phyloP scores from a whole-genome alignment of 2,113 vertebrate species.

The Catharus fuscescens region DNA sequence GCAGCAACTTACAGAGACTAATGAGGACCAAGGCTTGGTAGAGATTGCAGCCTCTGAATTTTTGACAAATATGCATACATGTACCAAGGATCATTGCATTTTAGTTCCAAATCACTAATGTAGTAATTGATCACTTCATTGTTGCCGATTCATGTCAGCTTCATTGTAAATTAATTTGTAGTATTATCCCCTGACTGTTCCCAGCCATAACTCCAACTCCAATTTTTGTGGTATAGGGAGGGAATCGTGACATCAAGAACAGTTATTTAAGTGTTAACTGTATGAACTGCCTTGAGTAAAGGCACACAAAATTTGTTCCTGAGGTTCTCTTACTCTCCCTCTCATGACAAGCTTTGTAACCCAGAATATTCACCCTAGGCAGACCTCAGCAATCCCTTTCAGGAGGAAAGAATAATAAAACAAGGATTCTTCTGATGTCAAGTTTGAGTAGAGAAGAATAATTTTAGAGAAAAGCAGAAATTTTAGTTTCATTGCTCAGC shows the following conservation, averaged over 20 bases:
- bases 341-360: background rate
- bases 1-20: background rate
- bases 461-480: background rate
- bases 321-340: background rate
- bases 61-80: fast-evolving
- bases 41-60: background rate
- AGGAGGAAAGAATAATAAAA: background rate
- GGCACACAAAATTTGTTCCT: background rate
- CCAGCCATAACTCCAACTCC: background rate
- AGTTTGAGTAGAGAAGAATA: background rate
- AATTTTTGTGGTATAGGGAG: background rate
- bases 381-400: background rate
- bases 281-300: background rate
- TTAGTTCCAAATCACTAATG: background rate
- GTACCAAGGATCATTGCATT: fast-evolving
- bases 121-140: background rate
- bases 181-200: background rate
- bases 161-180: background rate
- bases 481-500: background rate
- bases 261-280: background rate
- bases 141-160: background rate
- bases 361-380: background rate
- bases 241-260: background rate
- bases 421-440: background rate
- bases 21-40: background rate